Evolutionary conservation across 1,140 invertebrate genomes (phyloP).

Genomic region (Drosophila baimaii): DNA sequence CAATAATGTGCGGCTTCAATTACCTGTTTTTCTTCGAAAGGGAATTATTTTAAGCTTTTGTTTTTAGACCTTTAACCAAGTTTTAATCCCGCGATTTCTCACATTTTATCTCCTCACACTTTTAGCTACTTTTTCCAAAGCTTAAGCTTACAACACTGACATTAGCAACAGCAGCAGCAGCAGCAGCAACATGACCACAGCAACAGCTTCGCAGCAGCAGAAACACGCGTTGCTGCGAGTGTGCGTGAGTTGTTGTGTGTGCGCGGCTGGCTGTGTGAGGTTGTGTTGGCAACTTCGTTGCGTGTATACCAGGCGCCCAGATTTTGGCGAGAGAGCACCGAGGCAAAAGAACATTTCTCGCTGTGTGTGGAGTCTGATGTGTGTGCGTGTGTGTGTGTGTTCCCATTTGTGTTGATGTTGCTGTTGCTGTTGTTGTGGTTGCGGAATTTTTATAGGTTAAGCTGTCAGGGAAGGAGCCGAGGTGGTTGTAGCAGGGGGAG

Average conservation of each 20-base stretch:
- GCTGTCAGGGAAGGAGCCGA: slow-evolving; percentile 57
- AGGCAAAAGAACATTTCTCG: slow-evolving; percentile 39
- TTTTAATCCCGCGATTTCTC: neutral
- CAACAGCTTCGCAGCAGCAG: slow-evolving; percentile 31
- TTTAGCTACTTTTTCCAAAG: neutral
- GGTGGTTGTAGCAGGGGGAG: slow-evolving; percentile 3
- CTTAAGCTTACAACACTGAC: slow-evolving; percentile 11
- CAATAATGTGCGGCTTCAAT: no score
- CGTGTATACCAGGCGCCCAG: slow-evolving; percentile 75
- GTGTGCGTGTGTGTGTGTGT: slow-evolving; percentile 13
- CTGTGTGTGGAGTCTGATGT: slow-evolving; percentile 1
- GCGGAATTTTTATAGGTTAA: slow-evolving; percentile 82
- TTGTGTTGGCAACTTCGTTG: slow-evolving; percentile 79
- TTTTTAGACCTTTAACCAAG: neutral
- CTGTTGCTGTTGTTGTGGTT: slow-evolving; percentile 57
- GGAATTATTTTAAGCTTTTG: no score
- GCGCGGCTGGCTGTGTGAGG: slow-evolving; percentile 27
- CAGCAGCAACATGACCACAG: slow-evolving; percentile 37
- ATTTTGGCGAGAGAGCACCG: slow-evolving; percentile 42
- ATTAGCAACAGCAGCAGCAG: slow-evolving; percentile 22
- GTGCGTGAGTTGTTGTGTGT: slow-evolving; percentile 36
- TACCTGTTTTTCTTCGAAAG: no score
- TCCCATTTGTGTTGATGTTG: slow-evolving; percentile 45
- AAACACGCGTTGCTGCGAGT: slow-evolving; percentile 16
- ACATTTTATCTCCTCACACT: neutral